Evolutionary conservation across 2,888 invertebrate genomes (phyloP), one percentile per base, ranked within the genome.

Genomic region (Drosophila meridionalis): DNA sequence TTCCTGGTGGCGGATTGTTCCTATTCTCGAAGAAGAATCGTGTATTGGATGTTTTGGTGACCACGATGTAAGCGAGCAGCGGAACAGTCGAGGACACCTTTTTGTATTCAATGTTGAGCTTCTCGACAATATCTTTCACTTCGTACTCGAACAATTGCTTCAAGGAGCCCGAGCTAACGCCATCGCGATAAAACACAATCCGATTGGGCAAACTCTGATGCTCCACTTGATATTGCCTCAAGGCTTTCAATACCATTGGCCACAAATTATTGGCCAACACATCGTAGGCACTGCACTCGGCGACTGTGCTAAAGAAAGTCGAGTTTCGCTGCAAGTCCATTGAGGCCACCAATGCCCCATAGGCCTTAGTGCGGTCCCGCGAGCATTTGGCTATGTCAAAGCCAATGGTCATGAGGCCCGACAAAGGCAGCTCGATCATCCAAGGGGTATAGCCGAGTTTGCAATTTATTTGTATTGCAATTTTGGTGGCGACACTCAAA

Each of bases 381-480:
- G 96, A 95, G 91, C 98, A 97, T 91, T 98, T 97, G 86, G 97
- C 98, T 4, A 97, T 97, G 92, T 98, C 98, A 90, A 97, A 97
- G 0, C 97, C 98, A 14, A 97, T 94, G 0, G 98, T 95, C 97
- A 99, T 98, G 5, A 96, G 93, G 28, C 94, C 94, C 2, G 92
- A 92, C 0, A 95, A 80, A 0, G 97, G 97, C 38, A 97, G 94
- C 0, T 95, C 94, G 0, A 98, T 94, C 9, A 95, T 94, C 98
- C 98, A 99, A 0, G 98, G 97, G 0, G 97, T 96, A 1, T 98
- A 99, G 1, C 99, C 99, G 43, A 99, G 92, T 94, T 99, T 99
- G 91, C 97, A 97, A 92, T 97, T 97, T 61, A 99, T 95, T 92
- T 99, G 99, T 52, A 99, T 96, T 0, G 97, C 97, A 0, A 99